phyloP scores from a whole-genome alignment of 1,140 invertebrate species.

The Drosophila mojavensis region DNA sequence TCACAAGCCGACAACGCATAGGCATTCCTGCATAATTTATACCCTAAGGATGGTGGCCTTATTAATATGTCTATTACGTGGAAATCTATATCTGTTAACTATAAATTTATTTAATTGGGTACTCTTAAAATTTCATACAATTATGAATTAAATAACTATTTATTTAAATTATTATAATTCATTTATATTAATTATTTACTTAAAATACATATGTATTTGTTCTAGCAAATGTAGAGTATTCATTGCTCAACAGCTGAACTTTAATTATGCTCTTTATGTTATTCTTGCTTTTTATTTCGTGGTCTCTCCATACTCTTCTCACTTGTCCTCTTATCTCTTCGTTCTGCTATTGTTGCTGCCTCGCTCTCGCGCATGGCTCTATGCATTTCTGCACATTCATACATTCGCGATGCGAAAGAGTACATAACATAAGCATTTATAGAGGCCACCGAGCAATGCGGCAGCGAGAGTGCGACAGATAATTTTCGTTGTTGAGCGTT shows the following conservation, averaged over 20 bases:
- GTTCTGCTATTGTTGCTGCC: neutral
- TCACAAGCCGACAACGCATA: conserved; percentile 42
- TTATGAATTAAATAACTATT: too few species aligned
- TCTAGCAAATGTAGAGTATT: conserved; percentile 5
- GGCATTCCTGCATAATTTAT: conserved; percentile 48
- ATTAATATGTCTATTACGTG: neutral
- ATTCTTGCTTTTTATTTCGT: conserved; percentile 2
- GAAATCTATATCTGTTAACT: too few species aligned
- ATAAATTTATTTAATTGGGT: too few species aligned
- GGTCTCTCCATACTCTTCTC: conserved; percentile 12
- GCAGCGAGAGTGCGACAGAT: conserved; percentile 47
- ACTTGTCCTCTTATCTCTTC: neutral
- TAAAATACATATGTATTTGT: neutral
- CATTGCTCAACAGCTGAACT: neutral
- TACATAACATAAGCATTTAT: conserved; percentile 75
- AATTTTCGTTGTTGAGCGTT: conserved; percentile 46
- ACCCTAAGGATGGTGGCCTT: neutral
- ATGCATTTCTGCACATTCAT: conserved; percentile 19
- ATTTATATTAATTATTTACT: neutral
- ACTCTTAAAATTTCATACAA: too few species aligned
- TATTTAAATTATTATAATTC: neutral
- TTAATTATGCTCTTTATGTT: neutral
- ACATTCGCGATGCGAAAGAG: conserved; percentile 50
- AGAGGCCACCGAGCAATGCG: conserved; percentile 67
- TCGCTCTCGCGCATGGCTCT: conserved; percentile 24